Base-by-base conservation (phyloP, 1,140 invertebrate species). In the Megalopta genalis region DNA sequence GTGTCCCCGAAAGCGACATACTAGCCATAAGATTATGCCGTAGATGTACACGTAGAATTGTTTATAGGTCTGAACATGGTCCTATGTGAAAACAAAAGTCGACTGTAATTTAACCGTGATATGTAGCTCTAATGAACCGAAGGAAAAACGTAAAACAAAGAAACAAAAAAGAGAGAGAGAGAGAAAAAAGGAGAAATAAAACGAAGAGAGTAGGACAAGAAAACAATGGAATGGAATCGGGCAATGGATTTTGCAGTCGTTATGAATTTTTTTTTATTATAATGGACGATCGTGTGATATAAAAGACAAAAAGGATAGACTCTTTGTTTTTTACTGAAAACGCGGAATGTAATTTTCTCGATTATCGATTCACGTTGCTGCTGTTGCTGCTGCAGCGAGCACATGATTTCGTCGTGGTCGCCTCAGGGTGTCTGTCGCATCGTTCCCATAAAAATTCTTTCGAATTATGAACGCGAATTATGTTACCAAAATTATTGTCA, bases 271-370 rank as follows among this genome's bases (percentile, higher is more conserved):
- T n/a, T n/a, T n/a, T 32, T 46, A 68, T 42, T 39, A 32, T 76
- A 59, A 37, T 76, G 52, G 25, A 68, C 23, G 57, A 69, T 69
- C 57, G 10, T 70, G 66, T 62, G n/a, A 77, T 69, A 52, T 62
- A 62, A 46, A 77, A 77, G 16, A 69, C 46, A 69, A 37, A 63
- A 49, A 4, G n/a, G n/a, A 16, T 69, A 37, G n/a, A 42, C 54
- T 57, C 52, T 57, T 57, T 57, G 16, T 37, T 7, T 66, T 77
- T 59, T 68, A 76, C 49, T 0, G 52, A 21, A 32, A 6, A 62
- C 10, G 52, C 1, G 52, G 9, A 68, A 32, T 68, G 25, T 46
- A 32, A 59, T 67, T 68, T 7, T 62, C 7, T 5, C 37, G 7
- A 1, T 27, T 25, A 27, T 16, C 1, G 32, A 70, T 71, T 18